Base-by-base conservation (phyloP, 1,140 invertebrate genomes). In the Saccostrea cuccullata region DNA sequence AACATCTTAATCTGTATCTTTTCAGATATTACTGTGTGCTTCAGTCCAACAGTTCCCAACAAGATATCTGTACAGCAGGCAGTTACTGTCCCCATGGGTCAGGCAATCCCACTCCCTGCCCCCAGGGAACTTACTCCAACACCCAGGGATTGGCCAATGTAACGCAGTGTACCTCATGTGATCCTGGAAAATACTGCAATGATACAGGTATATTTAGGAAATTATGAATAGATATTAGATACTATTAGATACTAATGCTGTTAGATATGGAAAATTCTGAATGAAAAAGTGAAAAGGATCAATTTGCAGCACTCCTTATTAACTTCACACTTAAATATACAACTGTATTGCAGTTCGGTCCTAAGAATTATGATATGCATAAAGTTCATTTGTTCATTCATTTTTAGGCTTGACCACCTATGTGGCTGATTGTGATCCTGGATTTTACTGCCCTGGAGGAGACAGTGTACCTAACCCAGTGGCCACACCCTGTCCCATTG, bases 141-240 rank as follows among this genome's bases (percentile, higher is more conserved):
- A 77, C 87, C 13, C 55, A 87, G 36, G 90, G 91, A 13, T 88
- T 94, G 77, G 91, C 89, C 85, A 89, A 92, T 64, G 90, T 70
- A 40, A 84, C 86, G 11, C 91, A 94, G 90, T 94, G 94, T 89
- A 88, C 88, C 23, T 83, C 92, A 0, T 94, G 94, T 90, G 87
- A 90, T 83, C 91, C 70, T 55, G 94, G 94, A 11, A 90, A 93
- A 87, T 94, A 92, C 90, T 94, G 94, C 88, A 30, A 94, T 91
- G 92, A 94, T 83, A 86, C 77, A 30, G 91, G 90, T 85, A 87
- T 90, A n/a, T n/a, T n/a, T n/a, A n/a, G 47, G 1, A 47, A 47
- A 47, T 6, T 47, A 0, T 47, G 47, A 9, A 47, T 2, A 47
- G 47, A 47, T 47, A 47, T 47, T n/a, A n/a, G n/a, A n/a, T n/a